Evolutionary conservation across 1,140 invertebrate species (phyloP).

Genomic region (Psix sp.): DNA sequence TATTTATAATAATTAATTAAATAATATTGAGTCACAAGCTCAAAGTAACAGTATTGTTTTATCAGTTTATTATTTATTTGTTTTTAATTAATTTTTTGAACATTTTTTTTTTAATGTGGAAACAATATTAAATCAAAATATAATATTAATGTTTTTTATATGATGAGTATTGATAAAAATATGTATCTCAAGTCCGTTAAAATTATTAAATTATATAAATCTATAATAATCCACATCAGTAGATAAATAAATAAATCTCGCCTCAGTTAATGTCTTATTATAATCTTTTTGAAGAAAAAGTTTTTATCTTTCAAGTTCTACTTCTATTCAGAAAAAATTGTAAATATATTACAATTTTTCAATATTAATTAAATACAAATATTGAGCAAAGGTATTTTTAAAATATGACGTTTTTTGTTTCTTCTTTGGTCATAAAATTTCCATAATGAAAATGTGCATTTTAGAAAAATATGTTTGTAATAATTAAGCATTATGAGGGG

Average conservation of each 20-base stretch:
- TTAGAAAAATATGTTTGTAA: slow-evolving; percentile 43
- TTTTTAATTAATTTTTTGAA: slow-evolving; percentile 13
- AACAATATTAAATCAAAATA: too few relatives aligned
- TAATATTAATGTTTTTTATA: too few relatives aligned
- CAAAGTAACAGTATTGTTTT: slow-evolving; percentile 45
- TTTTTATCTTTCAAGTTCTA: background rate
- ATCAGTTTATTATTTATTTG: slow-evolving; percentile 3
- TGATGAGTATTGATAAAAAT: too few relatives aligned
- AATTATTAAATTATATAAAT: too few relatives aligned
- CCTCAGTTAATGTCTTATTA: too few relatives aligned
- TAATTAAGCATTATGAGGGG: slow-evolving; percentile 3
- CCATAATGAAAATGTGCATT: slow-evolving; percentile 36
- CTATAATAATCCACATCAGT: too few relatives aligned
- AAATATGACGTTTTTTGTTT: slow-evolving; percentile 2
- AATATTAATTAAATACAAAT: slow-evolving; percentile 22
- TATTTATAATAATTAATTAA: slow-evolving; percentile 24
- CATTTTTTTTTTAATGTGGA: slow-evolving; percentile 7
- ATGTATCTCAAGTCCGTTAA: too few relatives aligned
- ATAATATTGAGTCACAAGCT: slow-evolving; percentile 5
- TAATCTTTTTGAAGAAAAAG: background rate
- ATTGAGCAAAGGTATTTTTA: slow-evolving; percentile 28
- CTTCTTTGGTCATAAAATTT: background rate
- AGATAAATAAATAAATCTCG: too few relatives aligned
- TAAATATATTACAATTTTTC: slow-evolving; percentile 42
- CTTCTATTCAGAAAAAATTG: slow-evolving; percentile 12